Conservation (phyloP, 2,888 invertebrate species). For the Craniophora ligustri region DNA sequence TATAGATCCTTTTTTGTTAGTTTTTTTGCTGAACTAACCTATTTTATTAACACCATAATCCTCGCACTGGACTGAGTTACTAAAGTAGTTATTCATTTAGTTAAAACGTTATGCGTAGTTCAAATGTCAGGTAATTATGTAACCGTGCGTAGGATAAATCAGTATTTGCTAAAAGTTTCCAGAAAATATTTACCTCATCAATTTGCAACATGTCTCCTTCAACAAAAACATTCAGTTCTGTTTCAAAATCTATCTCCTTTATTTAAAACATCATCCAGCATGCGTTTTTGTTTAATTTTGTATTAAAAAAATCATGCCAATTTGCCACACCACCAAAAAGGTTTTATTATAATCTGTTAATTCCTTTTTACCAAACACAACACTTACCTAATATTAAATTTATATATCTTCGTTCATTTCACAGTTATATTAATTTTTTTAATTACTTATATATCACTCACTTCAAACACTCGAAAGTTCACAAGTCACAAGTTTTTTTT, state of each 20-base stretch:
- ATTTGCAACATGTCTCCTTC: constrained; percentile 54
- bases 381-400: constrained; percentile 80
- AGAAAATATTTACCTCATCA: constrained; percentile 58
- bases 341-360: constrained; percentile 73
- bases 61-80: too few species aligned
- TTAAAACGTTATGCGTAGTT: background rate
- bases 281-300: constrained; percentile 72
- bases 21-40: too few species aligned
- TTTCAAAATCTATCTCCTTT: constrained; percentile 44
- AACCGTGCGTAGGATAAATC: constrained; percentile 20
- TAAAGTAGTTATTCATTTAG: too few species aligned
- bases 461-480: constrained; percentile 62
- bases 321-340: constrained; percentile 83
- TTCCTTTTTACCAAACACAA: constrained; percentile 72
- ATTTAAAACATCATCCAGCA: constrained; percentile 71
- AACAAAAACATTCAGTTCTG: constrained; percentile 38
- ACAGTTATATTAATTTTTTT: constrained; percentile 49
- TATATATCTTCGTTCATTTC: constrained; percentile 58
- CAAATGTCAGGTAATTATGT: constrained; percentile 1
- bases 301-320: constrained; percentile 74
- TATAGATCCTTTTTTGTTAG: too few species aligned
- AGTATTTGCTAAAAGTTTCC: constrained; percentile 30
- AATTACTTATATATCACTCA: constrained; percentile 52
- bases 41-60: too few species aligned
- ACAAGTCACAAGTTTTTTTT: constrained; percentile 56